Evolutionary conservation across 2,113 vertebrate species (phyloP).

Genomic region (Eolophus roseicapilla): DNA sequence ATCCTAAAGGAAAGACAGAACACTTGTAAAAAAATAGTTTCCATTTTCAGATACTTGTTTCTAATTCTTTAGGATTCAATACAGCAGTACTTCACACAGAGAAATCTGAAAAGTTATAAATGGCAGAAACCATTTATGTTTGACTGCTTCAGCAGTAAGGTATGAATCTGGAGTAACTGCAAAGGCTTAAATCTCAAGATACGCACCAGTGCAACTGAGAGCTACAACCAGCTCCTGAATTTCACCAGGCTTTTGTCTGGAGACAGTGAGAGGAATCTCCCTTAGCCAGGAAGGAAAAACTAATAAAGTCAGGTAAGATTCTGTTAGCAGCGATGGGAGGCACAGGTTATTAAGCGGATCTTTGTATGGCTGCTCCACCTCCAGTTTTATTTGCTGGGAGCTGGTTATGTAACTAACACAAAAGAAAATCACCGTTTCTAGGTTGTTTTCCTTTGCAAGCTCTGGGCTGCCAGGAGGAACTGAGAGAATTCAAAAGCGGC

Average conservation of each 20-base stretch:
- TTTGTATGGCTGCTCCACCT: background rate
- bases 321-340: background rate
- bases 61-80: background rate
- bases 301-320: background rate
- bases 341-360: background rate
- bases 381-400: background rate
- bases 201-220: background rate
- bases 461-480: background rate
- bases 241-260: background rate
- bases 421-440: background rate
- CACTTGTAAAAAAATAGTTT: background rate
- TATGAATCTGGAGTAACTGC: background rate
- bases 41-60: background rate
- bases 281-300: background rate
- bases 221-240: background rate
- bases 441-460: background rate
- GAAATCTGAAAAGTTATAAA: background rate
- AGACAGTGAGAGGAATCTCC: background rate
- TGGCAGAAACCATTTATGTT: background rate
- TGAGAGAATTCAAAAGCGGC: conserved; percentile 16
- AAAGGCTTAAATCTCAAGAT: background rate
- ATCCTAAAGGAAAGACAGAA: background rate
- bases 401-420: background rate
- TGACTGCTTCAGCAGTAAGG: background rate
- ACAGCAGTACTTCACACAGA: background rate